Evolutionary conservation across 2,888 invertebrate species (phyloP).

Genomic region (Petrolisthes cinctipes): DNA sequence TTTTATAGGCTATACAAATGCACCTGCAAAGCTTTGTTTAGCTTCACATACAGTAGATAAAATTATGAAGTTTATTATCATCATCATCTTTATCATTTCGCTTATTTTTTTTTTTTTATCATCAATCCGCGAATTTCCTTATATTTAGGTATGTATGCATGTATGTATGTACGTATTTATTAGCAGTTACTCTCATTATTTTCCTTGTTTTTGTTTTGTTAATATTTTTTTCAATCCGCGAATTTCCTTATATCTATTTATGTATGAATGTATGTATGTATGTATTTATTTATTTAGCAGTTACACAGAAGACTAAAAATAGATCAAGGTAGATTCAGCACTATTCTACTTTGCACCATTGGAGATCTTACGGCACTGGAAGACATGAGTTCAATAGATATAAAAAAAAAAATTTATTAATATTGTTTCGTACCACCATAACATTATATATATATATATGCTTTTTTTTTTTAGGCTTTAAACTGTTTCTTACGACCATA

Average conservation of each 20-base stretch:
- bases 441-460: too few species aligned
- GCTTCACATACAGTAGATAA: too few species aligned
- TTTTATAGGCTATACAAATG: too few species aligned
- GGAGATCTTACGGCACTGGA: conserved; percentile 12
- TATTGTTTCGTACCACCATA: too few species aligned
- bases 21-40: too few species aligned
- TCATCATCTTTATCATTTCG: not conserved
- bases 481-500: not conserved
- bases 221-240: not conserved
- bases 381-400: conserved; percentile 5
- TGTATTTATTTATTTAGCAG: conserved; percentile 2
- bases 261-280: not conserved
- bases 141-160: not conserved
- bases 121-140: not conserved
- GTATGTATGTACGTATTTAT: not conserved
- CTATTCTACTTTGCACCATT: conserved; percentile 15
- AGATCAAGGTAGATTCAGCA: not conserved
- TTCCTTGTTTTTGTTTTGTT: not conserved
- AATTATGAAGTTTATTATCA: not conserved
- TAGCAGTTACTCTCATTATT: not conserved
- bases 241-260: not conserved
- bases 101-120: not conserved
- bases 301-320: conserved; percentile 1
- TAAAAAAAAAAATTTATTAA: not conserved
- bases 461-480: too few species aligned